Evolutionary conservation across 2,797 vertebrate species (phyloP), one percentile per base, ranked within the genome.

Genomic region (Gouania willdenowi): DNA sequence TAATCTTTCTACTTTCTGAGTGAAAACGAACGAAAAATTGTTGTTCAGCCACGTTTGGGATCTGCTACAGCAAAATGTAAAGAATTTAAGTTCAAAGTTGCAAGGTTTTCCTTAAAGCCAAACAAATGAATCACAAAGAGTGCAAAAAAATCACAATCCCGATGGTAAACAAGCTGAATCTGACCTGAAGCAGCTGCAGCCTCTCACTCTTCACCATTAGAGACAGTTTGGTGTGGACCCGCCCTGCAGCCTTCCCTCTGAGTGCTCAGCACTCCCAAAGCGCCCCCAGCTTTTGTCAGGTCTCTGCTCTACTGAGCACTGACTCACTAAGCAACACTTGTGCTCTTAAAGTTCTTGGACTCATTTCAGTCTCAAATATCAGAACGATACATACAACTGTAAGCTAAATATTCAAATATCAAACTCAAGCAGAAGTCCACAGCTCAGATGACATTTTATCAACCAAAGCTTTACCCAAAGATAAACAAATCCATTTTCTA

Each of bases 301-400:
- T 69, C 50, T 10, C 53, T 57, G 42, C 53, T 70, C 45, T 79
- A 70, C 22, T 14, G 43, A 48, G 47, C 26, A 30, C 68, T 71
- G 67, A 79, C 68, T 78, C 69, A 65, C 73, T 75, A 49, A 57
- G 22, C 49, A 39, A 26, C 57, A 56, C 66, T 73, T 53, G 41
- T 13, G 44, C 62, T 45, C 46, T 23, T 32, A 56, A 47, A 56
- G 50, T 50, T 50, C 32, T 37, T 32, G 53, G 31, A 52, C 25
- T 52, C 41, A 28, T 8, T 6, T 35, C 7, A 29, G 64, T 53
- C 39, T 21, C 20, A 53, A 60, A 41, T 39, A 44, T 65, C 57
- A 43, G 25, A 43, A 4, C 2, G n/a, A n/a, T n/a, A n/a, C n/a
- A n/a, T n/a, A n/a, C n/a, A n/a, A n/a, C n/a, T n/a, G n/a, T n/a